Percentiles rank a stretch among this genome's conserved stretches.
phyloP scores from a whole-genome alignment of 2,888 invertebrate species.

The Capitulum mitella region DNA sequence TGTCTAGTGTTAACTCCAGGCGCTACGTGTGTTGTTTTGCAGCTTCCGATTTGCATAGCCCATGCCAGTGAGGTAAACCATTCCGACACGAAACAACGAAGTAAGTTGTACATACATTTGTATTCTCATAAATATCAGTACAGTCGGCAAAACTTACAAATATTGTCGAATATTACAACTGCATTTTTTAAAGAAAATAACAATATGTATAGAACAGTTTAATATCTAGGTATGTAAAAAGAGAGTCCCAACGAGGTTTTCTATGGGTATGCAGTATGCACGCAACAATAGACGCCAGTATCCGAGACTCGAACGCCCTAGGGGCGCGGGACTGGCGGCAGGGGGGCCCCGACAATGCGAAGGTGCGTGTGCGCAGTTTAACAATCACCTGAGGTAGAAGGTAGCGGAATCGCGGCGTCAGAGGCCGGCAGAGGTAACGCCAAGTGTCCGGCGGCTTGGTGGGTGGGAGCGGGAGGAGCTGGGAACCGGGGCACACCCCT shows the following conservation, averaged over 20 bases:
- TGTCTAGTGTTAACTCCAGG: no score
- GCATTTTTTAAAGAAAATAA: constrained; percentile 24
- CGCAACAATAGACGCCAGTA: neutral
- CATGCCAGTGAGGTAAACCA: no score
- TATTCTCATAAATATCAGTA: constrained; percentile 24
- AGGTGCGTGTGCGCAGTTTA: neutral
- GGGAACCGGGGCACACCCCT: neutral
- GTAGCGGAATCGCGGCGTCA: neutral
- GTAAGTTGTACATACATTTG: constrained; percentile 22
- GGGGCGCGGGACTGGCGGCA: neutral
- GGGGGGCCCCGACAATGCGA: neutral
- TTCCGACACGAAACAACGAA: no score
- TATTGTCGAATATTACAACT: constrained; percentile 23
- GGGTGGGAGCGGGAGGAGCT: neutral
- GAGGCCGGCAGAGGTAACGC: neutral
- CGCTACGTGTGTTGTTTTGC: no score
- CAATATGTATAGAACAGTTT: constrained; percentile 24
- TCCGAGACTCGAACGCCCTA: neutral
- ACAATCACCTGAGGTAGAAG: constrained; percentile 6
- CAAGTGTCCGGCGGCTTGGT: neutral
- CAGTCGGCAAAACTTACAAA: constrained; percentile 22
- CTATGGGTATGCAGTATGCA: constrained; percentile 17
- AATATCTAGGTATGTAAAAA: constrained; percentile 23
- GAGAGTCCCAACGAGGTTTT: constrained; percentile 22
- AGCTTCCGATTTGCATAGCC: no score